Base-by-base conservation (phyloP, 2,797 vertebrate genomes). In the Buphagus erythrorhynchus region DNA sequence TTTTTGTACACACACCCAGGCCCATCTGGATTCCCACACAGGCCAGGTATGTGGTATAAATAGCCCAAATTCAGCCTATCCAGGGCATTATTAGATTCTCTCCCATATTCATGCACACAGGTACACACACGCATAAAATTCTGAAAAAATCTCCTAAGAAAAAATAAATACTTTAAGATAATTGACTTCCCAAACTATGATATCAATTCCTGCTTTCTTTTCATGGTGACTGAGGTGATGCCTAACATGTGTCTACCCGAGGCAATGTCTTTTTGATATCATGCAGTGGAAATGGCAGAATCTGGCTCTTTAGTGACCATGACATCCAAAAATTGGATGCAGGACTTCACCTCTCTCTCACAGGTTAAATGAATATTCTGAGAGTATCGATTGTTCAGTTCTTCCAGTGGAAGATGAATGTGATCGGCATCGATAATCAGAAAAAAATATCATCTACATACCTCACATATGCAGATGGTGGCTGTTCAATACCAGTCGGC, bases 331-430 rank as follows among this genome's bases (percentile, higher is more conserved):
- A 88, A 93, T 80, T 71, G 94, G 89, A 95, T 94, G 95, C 85
- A 96, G 75, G 61, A 91, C 66, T 96, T 97, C 95, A 94, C 88
- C 93, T 95, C 85, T 93, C 84, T 86, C 95, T 74, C 75, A 55
- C 9, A 95, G 94, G 78, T 95, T 95, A 97, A 96, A 96, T 91
- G 93, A 97, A 86, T 94, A 87, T 97, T 95, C 95, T 90, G 91
- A 28, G 42, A 87, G 73, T 97, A 96, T 72, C 11, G 93, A 95
- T 95, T 51, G 57, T 91, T 96, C 73, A n/a, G 71, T 78, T 96
- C 88, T 88, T 97, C 93, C 87, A 71, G 58, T 52, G 81, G 82
- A 96, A 91, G 92, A 97, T 35, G 90, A 95, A 92, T 96, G 96
- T 94, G 94, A 96, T 96, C 69, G 3, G 74, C 85, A 93, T 92